Percentiles rank a stretch among this genome's conserved stretches.
Conservation (phyloP, 92 coral and sea anemone genomes). For the Epizoanthus illoricatus region DNA sequence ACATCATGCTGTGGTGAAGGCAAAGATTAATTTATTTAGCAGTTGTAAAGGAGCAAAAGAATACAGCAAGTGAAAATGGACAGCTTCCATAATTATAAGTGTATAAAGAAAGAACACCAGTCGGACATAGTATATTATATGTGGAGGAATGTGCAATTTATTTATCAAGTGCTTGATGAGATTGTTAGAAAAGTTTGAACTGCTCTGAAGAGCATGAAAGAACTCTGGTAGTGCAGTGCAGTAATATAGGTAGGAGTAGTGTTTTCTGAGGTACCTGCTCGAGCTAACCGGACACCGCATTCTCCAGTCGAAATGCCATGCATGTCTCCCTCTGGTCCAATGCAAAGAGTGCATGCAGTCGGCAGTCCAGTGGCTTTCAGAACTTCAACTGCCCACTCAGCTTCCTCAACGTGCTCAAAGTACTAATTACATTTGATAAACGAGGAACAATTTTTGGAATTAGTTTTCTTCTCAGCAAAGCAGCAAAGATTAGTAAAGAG, state of each 20-base stretch:
- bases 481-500: background rate
- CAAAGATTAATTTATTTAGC: too few species aligned
- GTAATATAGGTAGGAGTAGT: background rate
- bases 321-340: conserved; percentile 97
- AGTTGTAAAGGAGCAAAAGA: too few species aligned
- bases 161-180: too few species aligned
- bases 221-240: background rate
- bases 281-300: conserved; percentile 92
- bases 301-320: conserved; percentile 97
- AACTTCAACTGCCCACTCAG: conserved; percentile 98
- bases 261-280: conserved; percentile 75
- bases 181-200: too few species aligned
- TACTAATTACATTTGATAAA: conserved; percentile 57
- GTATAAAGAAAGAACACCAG: too few species aligned
- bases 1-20: too few species aligned
- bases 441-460: too few species aligned
- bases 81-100: too few species aligned
- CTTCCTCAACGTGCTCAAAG: conserved; percentile 99
- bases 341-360: conserved; percentile 85
- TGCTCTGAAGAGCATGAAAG: background rate
- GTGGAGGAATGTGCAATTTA: too few species aligned
- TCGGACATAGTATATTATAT: too few species aligned
- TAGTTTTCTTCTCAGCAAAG: background rate
- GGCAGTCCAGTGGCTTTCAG: conserved; percentile 91
- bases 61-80: too few species aligned